Evolutionary conservation across 2,888 invertebrate species (phyloP).

Genomic region (Rutpela maculata): DNA sequence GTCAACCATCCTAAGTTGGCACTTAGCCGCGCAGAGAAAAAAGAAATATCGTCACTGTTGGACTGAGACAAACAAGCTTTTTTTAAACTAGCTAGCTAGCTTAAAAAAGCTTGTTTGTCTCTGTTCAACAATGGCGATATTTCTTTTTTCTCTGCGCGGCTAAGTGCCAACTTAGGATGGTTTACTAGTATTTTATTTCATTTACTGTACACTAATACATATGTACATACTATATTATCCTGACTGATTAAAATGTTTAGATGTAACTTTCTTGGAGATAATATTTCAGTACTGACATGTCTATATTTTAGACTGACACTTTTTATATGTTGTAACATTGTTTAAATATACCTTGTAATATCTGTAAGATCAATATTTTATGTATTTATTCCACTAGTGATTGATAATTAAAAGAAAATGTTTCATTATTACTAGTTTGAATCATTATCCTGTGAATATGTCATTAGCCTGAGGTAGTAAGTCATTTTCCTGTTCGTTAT

Average conservation of each 20-base stretch:
- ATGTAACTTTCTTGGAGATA: background rate
- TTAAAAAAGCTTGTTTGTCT: too few relatives aligned
- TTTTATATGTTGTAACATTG: background rate
- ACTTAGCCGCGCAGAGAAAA: too few relatives aligned
- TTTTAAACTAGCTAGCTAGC: too few relatives aligned
- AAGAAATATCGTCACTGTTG: too few relatives aligned
- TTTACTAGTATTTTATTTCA: background rate
- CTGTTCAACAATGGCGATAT: too few relatives aligned
- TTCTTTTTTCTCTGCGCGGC: too few relatives aligned
- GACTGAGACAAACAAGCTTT: too few relatives aligned
- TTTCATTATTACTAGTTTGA: background rate
- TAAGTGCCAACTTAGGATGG: too few relatives aligned
- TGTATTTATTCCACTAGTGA: background rate
- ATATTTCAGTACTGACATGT: background rate
- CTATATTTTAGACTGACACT: background rate
- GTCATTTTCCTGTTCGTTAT: background rate
- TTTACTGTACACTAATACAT: background rate
- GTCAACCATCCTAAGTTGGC: too few relatives aligned
- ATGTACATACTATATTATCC: too few relatives aligned
- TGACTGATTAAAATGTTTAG: background rate
- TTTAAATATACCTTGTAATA: background rate
- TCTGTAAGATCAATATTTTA: background rate
- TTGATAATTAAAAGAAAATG: slow-evolving; percentile 7
- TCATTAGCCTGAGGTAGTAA: slow-evolving; percentile 7
- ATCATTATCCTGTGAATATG: background rate